Evolutionary conservation across 2,888 invertebrate species (phyloP).

Genomic region (Glyphotaelius pellucidus): DNA sequence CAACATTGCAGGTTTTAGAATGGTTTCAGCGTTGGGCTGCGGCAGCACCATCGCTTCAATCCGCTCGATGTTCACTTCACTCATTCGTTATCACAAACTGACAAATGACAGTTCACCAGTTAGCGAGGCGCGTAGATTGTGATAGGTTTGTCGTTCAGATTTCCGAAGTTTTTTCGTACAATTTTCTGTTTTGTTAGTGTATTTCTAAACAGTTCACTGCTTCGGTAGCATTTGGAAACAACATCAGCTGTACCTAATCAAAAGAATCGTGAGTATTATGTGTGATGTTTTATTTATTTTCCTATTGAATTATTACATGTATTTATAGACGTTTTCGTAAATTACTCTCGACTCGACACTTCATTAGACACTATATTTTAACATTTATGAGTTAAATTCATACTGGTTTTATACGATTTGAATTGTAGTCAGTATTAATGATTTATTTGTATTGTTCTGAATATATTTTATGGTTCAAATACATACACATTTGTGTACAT

Average conservation of each 20-base stretch:
- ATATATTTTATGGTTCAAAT: neutral
- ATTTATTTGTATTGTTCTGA: neutral
- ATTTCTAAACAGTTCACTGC: neutral
- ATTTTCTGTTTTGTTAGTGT: conserved; percentile 24
- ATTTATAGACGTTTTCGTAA: conserved; percentile 42
- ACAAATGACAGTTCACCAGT: conserved; percentile 32
- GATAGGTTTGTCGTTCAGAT: neutral
- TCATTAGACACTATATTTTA: neutral
- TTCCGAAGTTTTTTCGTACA: conserved; percentile 7
- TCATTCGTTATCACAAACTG: conserved; percentile 35
- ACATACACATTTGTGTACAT: neutral
- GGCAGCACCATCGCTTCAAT: conserved; percentile 20
- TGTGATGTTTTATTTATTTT: neutral
- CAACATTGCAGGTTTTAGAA: neutral
- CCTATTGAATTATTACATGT: neutral
- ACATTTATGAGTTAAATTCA: neutral
- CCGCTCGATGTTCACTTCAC: conserved; percentile 35
- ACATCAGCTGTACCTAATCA: neutral
- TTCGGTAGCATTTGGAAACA: neutral
- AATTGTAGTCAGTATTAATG: neutral
- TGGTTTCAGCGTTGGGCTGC: neutral
- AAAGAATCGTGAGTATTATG: conserved; percentile 19
- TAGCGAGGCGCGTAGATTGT: conserved; percentile 4
- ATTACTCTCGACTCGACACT: neutral
- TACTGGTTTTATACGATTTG: neutral